A percentile compares a stretch with the other conserved stretches of the same genome.
Conservation (phyloP, 2,888 invertebrate genomes). For the Rhyacophila evoluta region DNA sequence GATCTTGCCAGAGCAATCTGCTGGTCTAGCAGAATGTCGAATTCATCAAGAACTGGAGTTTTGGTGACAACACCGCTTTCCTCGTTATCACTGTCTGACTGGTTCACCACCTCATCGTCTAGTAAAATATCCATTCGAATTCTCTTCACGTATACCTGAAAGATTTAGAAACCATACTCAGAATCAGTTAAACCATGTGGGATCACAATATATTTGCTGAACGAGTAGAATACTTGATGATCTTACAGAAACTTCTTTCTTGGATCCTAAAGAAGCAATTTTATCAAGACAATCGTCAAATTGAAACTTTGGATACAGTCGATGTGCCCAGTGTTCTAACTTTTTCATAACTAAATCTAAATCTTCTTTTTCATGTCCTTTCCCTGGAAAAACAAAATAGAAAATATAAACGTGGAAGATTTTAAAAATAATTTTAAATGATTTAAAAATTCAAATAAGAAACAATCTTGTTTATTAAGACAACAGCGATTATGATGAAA, state of each 20-base stretch:
- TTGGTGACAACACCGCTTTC: conserved; percentile 58
- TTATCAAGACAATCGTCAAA: conserved; percentile 92
- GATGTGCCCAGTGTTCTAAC: conserved; percentile 94
- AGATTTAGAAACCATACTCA: conserved; percentile 41
- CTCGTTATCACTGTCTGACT: conserved; percentile 67
- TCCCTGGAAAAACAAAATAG: conserved; percentile 64
- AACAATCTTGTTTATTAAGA: no score
- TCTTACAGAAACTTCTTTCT: conserved; percentile 80
- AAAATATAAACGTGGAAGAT: no score
- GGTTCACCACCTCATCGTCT: conserved; percentile 63
- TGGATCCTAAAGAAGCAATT: conserved; percentile 77
- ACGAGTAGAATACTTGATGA: conserved; percentile 37
- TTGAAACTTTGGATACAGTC: conserved; percentile 88
- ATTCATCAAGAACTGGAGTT: conserved; percentile 70
- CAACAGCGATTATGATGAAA: no score
- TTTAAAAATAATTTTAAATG: no score
- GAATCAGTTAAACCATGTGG: no score
- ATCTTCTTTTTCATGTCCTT: conserved; percentile 86
- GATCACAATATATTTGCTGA: no score
- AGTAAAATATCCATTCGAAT: conserved; percentile 73
- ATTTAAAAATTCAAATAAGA: no score
- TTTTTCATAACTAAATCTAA: conserved; percentile 82
- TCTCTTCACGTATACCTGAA: conserved; percentile 75
- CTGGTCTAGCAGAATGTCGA: conserved; percentile 74
- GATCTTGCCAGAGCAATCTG: conserved; percentile 73